phyloP scores from a whole-genome alignment of 2,888 invertebrate genomes.

The Catocala fraxini region DNA sequence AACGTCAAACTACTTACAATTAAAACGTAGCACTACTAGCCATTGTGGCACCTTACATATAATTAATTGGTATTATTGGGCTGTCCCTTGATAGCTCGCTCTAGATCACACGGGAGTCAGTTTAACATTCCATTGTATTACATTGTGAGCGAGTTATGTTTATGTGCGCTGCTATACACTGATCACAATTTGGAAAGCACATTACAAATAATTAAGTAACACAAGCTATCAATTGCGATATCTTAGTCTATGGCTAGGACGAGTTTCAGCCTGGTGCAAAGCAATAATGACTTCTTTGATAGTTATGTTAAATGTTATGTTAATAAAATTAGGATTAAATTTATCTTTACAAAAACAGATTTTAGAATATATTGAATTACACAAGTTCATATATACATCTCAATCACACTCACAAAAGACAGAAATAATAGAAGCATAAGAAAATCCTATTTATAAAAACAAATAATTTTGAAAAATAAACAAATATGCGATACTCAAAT shows the following conservation, averaged over 20 bases:
- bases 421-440: constrained; percentile 6
- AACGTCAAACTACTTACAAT: constrained; percentile 57
- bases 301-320: not conserved
- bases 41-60: constrained; percentile 71
- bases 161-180: constrained; percentile 20
- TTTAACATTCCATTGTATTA: constrained; percentile 12
- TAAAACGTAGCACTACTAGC: constrained; percentile 49
- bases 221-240: constrained; percentile 45
- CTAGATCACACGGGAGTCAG: constrained; percentile 16
- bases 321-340: constrained; percentile 4
- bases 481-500: constrained; percentile 37
- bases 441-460: constrained; percentile 4
- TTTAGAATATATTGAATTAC: constrained; percentile 1
- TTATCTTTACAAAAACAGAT: not conserved
- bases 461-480: constrained; percentile 24
- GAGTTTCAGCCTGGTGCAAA: constrained; percentile 42
- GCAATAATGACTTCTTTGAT: constrained; percentile 1
- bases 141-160: constrained; percentile 25
- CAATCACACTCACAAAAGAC: constrained; percentile 8
- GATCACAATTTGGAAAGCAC: constrained; percentile 35
- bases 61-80: constrained; percentile 26
- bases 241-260: constrained; percentile 52
- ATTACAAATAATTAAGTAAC: constrained; percentile 50
- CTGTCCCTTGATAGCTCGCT: constrained; percentile 32
- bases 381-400: constrained; percentile 11